Conservation (phyloP, 2,113 vertebrate species). For the Mustela nigripes region DNA sequence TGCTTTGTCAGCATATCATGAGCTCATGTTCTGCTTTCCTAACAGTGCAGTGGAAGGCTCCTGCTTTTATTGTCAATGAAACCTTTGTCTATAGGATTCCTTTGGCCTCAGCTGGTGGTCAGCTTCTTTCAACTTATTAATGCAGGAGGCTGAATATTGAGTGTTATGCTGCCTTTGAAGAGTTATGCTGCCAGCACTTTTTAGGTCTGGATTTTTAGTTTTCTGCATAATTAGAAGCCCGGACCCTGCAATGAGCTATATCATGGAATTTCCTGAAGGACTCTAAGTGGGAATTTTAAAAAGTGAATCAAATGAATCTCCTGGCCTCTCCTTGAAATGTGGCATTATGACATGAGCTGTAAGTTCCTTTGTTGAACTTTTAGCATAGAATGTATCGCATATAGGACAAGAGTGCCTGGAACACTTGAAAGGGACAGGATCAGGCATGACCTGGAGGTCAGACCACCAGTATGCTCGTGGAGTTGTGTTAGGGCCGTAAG, state of each 20-base stretch:
- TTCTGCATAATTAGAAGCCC: neutral
- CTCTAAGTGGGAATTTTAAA: neutral
- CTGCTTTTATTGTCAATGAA: neutral
- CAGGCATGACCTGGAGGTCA: neutral
- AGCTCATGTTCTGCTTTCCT: neutral
- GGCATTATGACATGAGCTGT: neutral
- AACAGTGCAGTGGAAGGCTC: neutral
- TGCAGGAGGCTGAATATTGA: neutral
- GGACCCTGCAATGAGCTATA: neutral
- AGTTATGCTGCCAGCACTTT: neutral
- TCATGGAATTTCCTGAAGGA: neutral
- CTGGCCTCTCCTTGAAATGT: neutral
- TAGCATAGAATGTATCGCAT: neutral
- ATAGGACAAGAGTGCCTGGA: neutral
- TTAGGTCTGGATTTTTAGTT: constrained; percentile 40
- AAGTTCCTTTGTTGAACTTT: neutral
- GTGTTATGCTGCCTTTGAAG: neutral
- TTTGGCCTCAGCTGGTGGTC: neutral
- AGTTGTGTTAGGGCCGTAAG: neutral
- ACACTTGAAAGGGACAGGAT: neutral
- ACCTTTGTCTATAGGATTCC: neutral
- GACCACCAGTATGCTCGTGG: neutral
- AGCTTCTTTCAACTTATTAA: neutral
- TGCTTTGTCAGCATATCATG: constrained; percentile 2
- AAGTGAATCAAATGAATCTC: neutral